phyloP scores from a whole-genome alignment of 2,888 invertebrate species.

The Cacoxenus indagator region DNA sequence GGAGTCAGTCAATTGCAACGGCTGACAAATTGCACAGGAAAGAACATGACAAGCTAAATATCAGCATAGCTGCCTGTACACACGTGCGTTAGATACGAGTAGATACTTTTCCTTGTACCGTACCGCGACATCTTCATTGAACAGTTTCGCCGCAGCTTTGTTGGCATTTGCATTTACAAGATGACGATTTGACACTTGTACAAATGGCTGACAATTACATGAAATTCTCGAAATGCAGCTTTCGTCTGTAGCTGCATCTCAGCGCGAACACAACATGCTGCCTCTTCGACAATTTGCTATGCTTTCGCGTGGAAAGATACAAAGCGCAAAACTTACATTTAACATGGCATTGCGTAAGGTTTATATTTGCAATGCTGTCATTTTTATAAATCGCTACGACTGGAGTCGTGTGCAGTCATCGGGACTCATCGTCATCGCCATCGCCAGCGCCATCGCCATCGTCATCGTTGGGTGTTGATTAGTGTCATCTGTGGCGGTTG shows the following conservation, averaged over 20 bases:
- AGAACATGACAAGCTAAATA: constrained; percentile 66
- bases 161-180: constrained; percentile 25
- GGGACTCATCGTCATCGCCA: no score
- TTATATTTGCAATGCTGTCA: constrained; percentile 4
- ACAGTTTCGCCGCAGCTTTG: constrained; percentile 16
- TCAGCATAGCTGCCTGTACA: constrained; percentile 6
- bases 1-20: constrained; percentile 24
- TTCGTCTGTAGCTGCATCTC: constrained; percentile 31
- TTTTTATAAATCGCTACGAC: constrained; percentile 5
- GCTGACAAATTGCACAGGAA: constrained; percentile 68
- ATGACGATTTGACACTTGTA: constrained; percentile 51
- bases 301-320: background rate
- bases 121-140: constrained; percentile 30
- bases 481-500: background rate
- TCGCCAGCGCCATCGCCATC: no score
- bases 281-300: background rate
- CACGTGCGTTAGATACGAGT: background rate
- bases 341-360: background rate
- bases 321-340: background rate
- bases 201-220: constrained; percentile 63
- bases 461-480: constrained; percentile 17
- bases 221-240: constrained; percentile 43
- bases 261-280: background rate
- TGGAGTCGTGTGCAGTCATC: constrained; percentile 3
- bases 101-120: constrained; percentile 21